Evolutionary conservation across 2,113 vertebrate genomes (phyloP), one percentile per base, ranked within the genome.

Genomic region (Pterocles orientalis): DNA sequence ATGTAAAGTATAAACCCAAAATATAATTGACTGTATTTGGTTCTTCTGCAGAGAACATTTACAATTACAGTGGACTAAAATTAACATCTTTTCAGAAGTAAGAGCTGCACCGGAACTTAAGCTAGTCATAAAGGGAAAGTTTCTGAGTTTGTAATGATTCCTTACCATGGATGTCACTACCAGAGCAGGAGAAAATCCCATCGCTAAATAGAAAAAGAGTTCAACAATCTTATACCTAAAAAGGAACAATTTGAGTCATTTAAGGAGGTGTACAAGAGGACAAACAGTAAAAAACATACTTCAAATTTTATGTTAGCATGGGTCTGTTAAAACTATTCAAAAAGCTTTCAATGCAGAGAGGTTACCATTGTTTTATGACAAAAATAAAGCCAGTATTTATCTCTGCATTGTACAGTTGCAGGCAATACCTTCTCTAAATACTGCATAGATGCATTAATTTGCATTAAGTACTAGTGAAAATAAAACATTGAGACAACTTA

Each of bases 151-250:
- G 61, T 36, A 81, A 57, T 11, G 47, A 72, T 85, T 96, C 94
- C 98, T 98, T 98, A 99, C 99, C 99, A 99, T 99, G 41, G 99
- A 99, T 15, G 99, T 99, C 92, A 99, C 98, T n/a, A 99, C 99
- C 70, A 98, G 98, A 53, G 99, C 99, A 41, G 99, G 99, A 94
- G 99, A 99, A 97, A 99, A 99, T 53, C 99, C 99, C 99, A 99
- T 99, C 1, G 98, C 99, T 97, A 99, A 95, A 93, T 99, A 99
- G 98, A 99, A 99, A 96, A 99, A 98, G 94, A 99, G 98, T 93
- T 99, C 99, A 28, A 99, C 98, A 28, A 99, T 96, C 98, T 99
- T 99, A 96, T 99, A 99, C 98, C 99, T 99, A 97, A 14, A 93
- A 93, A 82, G 66, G 82, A 97, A 94, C 0, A 0, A 69, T 62